Percentiles rank a stretch among this genome's conserved stretches.
Evolutionary conservation across 1,140 invertebrate species (phyloP).

Genomic region (Hermatobates lingyangjiaoensis): DNA sequence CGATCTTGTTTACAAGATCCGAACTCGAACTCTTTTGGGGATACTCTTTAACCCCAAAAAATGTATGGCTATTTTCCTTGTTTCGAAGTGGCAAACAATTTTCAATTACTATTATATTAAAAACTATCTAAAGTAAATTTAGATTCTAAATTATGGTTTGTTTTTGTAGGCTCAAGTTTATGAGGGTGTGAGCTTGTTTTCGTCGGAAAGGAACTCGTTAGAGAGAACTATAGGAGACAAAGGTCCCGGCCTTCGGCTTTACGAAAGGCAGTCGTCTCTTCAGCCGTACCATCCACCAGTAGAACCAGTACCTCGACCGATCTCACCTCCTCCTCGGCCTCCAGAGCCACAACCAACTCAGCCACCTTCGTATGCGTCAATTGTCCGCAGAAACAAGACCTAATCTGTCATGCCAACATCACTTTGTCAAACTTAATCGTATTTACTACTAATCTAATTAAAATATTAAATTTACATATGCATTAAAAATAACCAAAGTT

Average conservation of each 20-base stretch:
- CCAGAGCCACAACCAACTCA: neutral
- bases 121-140: neutral
- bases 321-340: neutral
- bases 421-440: too few species aligned
- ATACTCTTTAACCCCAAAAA: neutral
- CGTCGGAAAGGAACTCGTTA: neutral
- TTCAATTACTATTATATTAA: neutral
- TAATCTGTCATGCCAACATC: too few species aligned
- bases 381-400: neutral
- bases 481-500: too few species aligned
- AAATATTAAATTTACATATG: too few species aligned
- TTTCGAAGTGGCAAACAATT: neutral
- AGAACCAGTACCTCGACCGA: too few species aligned
- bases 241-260: neutral
- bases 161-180: neutral
- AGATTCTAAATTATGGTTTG: neutral
- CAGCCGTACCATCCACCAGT: neutral
- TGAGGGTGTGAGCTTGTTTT: neutral
- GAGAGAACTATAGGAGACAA: neutral
- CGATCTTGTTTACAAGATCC: too few species aligned
- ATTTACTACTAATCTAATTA: too few species aligned
- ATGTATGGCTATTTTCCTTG: neutral
- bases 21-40: too few species aligned
- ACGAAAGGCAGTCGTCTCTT: neutral
- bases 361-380: neutral